phyloP scores from a whole-genome alignment of 2,797 vertebrate genomes.

The Taenioides sp. region DNA sequence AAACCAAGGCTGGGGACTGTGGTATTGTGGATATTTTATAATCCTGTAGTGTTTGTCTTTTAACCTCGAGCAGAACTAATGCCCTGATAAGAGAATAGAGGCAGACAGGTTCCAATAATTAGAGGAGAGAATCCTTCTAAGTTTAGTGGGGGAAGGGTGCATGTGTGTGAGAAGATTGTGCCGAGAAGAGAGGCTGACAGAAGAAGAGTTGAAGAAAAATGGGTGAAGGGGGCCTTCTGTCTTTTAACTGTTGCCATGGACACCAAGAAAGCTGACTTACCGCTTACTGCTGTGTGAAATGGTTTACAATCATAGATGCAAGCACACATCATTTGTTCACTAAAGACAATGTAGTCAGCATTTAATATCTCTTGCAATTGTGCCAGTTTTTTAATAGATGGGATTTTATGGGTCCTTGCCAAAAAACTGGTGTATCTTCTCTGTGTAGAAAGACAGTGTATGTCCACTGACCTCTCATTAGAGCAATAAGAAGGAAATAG shows the following conservation, averaged over 20 bases:
- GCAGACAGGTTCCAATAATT: slow-evolving; percentile 12
- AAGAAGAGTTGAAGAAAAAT: slow-evolving; percentile 59
- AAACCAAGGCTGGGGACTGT: neutral
- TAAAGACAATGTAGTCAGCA: slow-evolving; percentile 16
- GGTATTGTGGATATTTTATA: slow-evolving; percentile 3
- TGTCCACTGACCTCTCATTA: too few relatives aligned
- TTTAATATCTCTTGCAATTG: slow-evolving; percentile 18
- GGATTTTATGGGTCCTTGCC: neutral
- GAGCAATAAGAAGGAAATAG: neutral
- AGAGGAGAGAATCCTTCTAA: slow-evolving; percentile 9
- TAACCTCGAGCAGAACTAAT: neutral
- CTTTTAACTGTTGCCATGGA: slow-evolving; percentile 83
- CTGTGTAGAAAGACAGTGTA: neutral
- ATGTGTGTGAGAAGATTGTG: slow-evolving; percentile 29
- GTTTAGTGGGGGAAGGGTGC: neutral
- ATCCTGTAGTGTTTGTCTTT: neutral
- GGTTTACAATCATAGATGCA: slow-evolving; percentile 41
- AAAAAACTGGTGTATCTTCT: neutral
- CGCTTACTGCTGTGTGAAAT: slow-evolving; percentile 47
- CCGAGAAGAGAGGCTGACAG: slow-evolving; percentile 40
- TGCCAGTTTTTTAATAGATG: neutral
- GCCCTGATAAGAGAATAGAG: slow-evolving; percentile 1
- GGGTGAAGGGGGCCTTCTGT: slow-evolving; percentile 71
- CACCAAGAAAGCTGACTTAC: slow-evolving; percentile 71
- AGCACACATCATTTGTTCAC: slow-evolving; percentile 11